These are phyloP conservation scores for Drosophila monieri DNA, from an alignment of 2,888 invertebrate genomes.

Conservation along the genomic window DNA sequence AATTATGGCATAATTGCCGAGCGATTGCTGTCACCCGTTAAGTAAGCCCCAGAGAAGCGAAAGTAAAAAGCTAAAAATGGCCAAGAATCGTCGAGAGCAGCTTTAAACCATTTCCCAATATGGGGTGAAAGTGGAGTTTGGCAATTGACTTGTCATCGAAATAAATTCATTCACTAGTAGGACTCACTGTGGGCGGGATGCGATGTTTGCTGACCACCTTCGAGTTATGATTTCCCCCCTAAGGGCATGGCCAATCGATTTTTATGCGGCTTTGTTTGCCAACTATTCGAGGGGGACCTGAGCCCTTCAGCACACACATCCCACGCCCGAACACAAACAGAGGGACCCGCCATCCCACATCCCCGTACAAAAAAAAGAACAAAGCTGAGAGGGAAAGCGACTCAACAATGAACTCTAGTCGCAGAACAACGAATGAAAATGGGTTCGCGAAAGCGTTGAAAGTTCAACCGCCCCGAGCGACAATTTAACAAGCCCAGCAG, in stretches of 20 bases:
- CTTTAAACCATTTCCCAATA: neutral
- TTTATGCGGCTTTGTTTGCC: conserved; percentile 50
- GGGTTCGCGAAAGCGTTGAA: conserved; percentile 65
- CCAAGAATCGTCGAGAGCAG: conserved; percentile 33
- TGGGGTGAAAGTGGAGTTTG: conserved; percentile 49
- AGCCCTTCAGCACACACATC: conserved; percentile 13
- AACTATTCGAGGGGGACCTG: conserved; percentile 6
- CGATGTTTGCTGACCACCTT: neutral
- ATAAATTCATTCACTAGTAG: neutral
- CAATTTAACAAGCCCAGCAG: conserved; percentile 53
- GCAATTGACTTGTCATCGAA: conserved; percentile 1
- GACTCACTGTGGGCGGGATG: neutral
- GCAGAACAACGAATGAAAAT: conserved; percentile 53
- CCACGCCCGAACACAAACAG: neutral
- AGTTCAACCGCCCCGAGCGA: conserved; percentile 68
- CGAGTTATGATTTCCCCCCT: neutral
- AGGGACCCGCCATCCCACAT: conserved; percentile 5
- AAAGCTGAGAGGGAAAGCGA: conserved; percentile 45
- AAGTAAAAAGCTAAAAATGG: conserved; percentile 58
- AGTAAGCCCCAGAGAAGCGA: conserved; percentile 58
- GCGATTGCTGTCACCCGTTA: conserved; percentile 51
- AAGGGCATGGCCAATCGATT: conserved; percentile 51
- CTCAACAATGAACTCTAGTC: conserved; percentile 63
- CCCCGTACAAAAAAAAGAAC: conserved; percentile 17
- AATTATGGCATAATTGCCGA: conserved; percentile 68